Base-by-base conservation (phyloP, 1,140 invertebrate species). In the Phocides pigmalion region DNA sequence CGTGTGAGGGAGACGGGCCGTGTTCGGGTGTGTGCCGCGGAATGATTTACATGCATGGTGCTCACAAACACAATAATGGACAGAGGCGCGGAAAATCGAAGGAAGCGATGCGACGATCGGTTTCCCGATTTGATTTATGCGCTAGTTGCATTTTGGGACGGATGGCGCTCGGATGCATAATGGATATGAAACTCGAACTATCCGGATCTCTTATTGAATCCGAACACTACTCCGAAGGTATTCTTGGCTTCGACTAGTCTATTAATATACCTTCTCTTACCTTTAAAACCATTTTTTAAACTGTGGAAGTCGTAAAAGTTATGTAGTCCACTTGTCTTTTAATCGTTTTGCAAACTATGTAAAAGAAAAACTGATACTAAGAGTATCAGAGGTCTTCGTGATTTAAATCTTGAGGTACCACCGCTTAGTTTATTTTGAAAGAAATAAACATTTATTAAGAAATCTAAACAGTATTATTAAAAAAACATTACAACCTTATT, bases 51-150 rank as follows among this genome's bases (percentile, higher is more conserved):
- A 88, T 87, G 76, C 78, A 82, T 90, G 77, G 49, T 71, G 66
- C 80, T 83, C 83, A 84, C 84, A 75, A 81, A 84, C 81, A 86
- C 81, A 87, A 85, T 79, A 88, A 81, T 75, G 76, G 80, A 76
- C 75, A 79, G 70, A 74, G 70, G 68, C 67, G 78, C 62, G 76
- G 81, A 73, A 87, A 85, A 87, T 88, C 83, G 82, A 85, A 89
- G 79, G 70, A 78, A 79, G 61, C 68, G 65, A 70, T 63, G 51
- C 65, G 69, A 68, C 65, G 77, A 84, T 87, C 82, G 82, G 72
- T 79, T 82, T 76, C 62, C 75, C 76, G 72, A 76, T 81, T 73
- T 74, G 71, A 72, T 79, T 79, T 81, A 84, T 87, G 76, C 82
- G 70, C 59, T 39, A 46, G 69, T 61, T 79, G 81, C 79, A 79